Base-by-base conservation (phyloP, 2,888 invertebrate genomes). In the Hyposoter didymator region DNA sequence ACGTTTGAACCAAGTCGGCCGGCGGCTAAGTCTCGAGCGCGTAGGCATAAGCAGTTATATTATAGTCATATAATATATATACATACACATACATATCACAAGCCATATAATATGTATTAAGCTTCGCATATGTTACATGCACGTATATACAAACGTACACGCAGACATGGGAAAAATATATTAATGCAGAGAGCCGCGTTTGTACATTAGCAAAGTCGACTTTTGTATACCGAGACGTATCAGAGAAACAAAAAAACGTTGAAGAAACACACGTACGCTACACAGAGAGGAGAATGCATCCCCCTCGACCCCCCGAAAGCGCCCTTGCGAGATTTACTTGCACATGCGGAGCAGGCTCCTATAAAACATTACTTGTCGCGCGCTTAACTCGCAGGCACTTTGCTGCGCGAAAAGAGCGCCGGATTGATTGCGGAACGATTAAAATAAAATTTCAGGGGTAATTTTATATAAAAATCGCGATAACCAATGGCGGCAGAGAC, bases 1-100 rank as follows among this genome's bases (percentile, higher is more conserved):
- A 92, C 90, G 90, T 92, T 86, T 87, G 88, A 87, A 88, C 81
- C 73, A 81, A 87, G 85, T 59, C 81, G 78, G 76, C 83, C 81
- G 87, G 85, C 84, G 82, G 85, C 86, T 73, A 80, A 80, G 80
- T 64, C 82, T 84, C 85, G 67, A 64, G 45, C 81, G 86, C 85
- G 85, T 87, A 86, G 85, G 86, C 82, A 88, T 87, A 85, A 88
- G 87, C 86, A 88, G 88, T 88, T 86, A 85, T 87, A 88, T 84
- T 88, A 88, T 78, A 84, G 84, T 79, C 83, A 87, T 87, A 85
- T 87, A 84, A 80, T 82, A 85, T 80, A 78, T 81, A 81, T 64
- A 67, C 64, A 81, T 64, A 67, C 64, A 39, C 66, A 67, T 75
- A 78, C 39, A 76, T 59, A 55, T 55, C 22, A 39, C 66, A 39